Base-by-base conservation (phyloP, 2,888 invertebrate species). In the Panopea generosa region DNA sequence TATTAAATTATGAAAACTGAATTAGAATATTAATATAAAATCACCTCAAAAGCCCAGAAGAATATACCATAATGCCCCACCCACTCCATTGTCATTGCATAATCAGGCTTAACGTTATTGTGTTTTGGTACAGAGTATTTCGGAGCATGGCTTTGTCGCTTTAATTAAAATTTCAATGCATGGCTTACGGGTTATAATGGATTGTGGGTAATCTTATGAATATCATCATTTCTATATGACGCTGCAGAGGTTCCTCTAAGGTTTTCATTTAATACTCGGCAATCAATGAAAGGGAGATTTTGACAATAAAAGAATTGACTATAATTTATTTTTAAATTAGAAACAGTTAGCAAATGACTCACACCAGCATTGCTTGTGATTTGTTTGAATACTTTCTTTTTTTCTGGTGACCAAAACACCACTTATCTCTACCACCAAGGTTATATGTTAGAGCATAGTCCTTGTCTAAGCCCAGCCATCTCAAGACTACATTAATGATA, bases 21-120 rank as follows among this genome's bases (percentile, higher is more conserved):
- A 56, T 38, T 33, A 38, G 56, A 56, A 56, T 56, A 56, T 56
- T 56, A 56, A 56, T 38, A 56, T 56, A 27, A 24, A 62, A 47
- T 33, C 49, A 49, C 50, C 50, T 40, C 43, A 57, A 20, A 52
- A 18, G 4, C 2, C 20, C 4, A 16, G n/a, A 52, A 22, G 52
- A 52, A 3, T 52, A 52, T 52, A 7, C 26, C 14, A 20, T 24
- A 22, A 52, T 22, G 47, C 70, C 67, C 78, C 78, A 62, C 78
- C 78, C 70, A 38, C 53, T 49, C 70, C 65, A 74, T 78, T 78
- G 74, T 78, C n/a, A 47, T 78, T 74, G 74, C 61, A 78, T 70
- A 78, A 78, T 74, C 65, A 70, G 26, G 55, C 73, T 38, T 56
- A 45, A 26, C 53, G 24, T 50, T 29, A 77, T 72, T 77, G 77